Evolutionary conservation across 2,888 invertebrate species (phyloP).

Genomic region (Diploptera punctata): DNA sequence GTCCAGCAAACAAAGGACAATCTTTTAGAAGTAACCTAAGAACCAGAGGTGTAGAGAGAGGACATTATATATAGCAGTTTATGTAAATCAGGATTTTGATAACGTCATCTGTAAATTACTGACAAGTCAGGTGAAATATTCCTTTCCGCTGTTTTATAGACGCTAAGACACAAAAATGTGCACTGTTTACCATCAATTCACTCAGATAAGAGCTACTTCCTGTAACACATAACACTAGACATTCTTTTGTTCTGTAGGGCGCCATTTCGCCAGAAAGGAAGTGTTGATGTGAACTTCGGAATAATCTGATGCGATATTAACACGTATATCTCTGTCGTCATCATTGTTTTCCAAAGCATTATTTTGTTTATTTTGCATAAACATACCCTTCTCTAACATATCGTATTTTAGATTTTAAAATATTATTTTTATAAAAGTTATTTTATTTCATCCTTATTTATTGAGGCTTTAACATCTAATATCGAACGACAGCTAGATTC

Average conservation of each 20-base stretch:
- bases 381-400: too few relatives aligned
- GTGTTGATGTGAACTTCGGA: too few relatives aligned
- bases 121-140: slow-evolving; percentile 1
- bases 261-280: neutral
- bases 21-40: neutral
- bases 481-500: too few relatives aligned
- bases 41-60: neutral
- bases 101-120: neutral
- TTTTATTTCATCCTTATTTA: too few relatives aligned
- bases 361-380: too few relatives aligned
- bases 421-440: too few relatives aligned
- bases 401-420: too few relatives aligned
- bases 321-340: too few relatives aligned
- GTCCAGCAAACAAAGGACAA: neutral
- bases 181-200: slow-evolving; percentile 12
- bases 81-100: neutral
- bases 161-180: neutral
- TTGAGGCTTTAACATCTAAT: too few relatives aligned
- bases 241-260: slow-evolving; percentile 5
- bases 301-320: too few relatives aligned
- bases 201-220: slow-evolving; percentile 25
- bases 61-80: neutral
- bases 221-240: slow-evolving; percentile 3
- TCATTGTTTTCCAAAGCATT: too few relatives aligned
- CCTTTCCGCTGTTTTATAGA: neutral